phyloP scores from a whole-genome alignment of 2,797 vertebrate genomes.

The Catamblyrhynchus diadema region DNA sequence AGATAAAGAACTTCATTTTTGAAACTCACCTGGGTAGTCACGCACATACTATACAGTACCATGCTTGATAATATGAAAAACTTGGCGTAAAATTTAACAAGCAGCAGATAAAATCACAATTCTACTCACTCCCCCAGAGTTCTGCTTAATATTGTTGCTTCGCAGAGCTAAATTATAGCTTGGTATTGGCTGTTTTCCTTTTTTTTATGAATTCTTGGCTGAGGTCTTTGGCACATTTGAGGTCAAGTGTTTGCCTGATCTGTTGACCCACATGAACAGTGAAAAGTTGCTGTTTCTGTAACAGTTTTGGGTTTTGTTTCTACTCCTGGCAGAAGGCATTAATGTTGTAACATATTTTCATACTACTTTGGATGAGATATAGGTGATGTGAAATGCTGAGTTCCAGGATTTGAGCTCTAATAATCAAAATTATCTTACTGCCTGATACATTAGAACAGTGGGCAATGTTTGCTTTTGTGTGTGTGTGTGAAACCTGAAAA shows the following conservation, averaged over 20 bases:
- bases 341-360: not conserved
- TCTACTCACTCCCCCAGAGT: not conserved
- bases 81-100: not conserved
- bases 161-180: not conserved
- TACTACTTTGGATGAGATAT: not conserved
- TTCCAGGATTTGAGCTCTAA: not conserved
- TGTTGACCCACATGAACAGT: not conserved
- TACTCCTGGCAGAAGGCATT: not conserved
- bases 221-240: not conserved
- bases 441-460: not conserved
- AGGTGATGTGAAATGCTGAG: not conserved
- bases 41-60: not conserved
- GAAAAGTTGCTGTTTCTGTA: not conserved
- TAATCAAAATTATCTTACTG: not conserved
- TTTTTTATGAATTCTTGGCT: not conserved
- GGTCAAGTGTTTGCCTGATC: not conserved
- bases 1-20: not conserved
- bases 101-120: not conserved
- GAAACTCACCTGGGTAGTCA: not conserved
- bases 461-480: not conserved
- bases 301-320: not conserved
- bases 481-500: not conserved
- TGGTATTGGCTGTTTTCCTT: not conserved
- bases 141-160: not conserved
- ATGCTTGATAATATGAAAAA: not conserved